These are phyloP conservation scores for Babyrousa celebensis DNA, from an alignment of 2,797 vertebrate species.

Conservation along the genomic window DNA sequence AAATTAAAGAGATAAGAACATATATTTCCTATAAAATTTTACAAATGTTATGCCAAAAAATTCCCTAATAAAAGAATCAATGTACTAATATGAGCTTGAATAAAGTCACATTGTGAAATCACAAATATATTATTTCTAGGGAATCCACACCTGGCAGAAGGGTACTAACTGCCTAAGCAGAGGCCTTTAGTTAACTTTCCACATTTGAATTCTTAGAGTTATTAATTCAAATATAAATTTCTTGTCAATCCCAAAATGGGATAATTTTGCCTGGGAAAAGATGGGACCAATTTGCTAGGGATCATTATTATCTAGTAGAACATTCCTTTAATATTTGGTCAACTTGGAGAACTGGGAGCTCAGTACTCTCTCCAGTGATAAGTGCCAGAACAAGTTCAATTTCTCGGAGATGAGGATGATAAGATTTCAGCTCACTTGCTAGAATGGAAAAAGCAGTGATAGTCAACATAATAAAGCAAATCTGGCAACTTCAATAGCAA, in stretches of 20 bases:
- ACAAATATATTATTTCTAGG: constrained; percentile 5
- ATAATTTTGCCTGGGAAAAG: background rate
- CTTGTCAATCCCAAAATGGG: background rate
- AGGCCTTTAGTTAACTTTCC: background rate
- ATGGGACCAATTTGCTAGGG: background rate
- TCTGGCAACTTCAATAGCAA: background rate
- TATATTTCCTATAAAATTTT: constrained; percentile 25
- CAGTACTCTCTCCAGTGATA: background rate
- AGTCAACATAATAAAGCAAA: background rate
- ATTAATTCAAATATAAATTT: constrained; percentile 38
- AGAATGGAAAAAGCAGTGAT: background rate
- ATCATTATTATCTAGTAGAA: constrained; percentile 33
- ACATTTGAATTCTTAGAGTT: constrained; percentile 33
- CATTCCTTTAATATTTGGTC: constrained; percentile 19
- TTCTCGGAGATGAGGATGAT: background rate
- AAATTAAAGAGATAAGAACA: background rate
- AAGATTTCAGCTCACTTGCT: constrained; percentile 13
- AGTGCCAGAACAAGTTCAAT: constrained; percentile 10
- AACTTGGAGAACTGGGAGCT: background rate
- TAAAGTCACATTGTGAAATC: constrained; percentile 39
- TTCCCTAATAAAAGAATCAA: background rate
- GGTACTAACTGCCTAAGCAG: background rate
- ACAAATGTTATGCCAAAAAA: background rate
- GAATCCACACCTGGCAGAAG: background rate
- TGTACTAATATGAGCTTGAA: constrained; percentile 38